phyloP scores from a whole-genome alignment of 2,113 vertebrate genomes.

The Acrocephalus arundinaceus region DNA sequence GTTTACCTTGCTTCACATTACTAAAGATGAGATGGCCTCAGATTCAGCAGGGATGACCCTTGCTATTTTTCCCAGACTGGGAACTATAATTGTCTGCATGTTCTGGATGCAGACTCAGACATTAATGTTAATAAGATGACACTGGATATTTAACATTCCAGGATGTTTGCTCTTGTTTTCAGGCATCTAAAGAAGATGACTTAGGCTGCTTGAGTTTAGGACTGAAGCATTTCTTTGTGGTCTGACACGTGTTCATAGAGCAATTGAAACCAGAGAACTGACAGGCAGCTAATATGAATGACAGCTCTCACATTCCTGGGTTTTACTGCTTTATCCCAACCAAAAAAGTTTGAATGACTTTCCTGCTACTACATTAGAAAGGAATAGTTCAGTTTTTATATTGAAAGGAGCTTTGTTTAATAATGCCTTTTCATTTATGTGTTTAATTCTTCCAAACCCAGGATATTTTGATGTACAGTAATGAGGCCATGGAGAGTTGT shows the following conservation, averaged over 20 bases:
- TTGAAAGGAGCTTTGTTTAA: not conserved
- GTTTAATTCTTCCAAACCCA: not conserved
- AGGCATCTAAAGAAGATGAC: not conserved
- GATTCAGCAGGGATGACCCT: not conserved
- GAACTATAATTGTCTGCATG: not conserved
- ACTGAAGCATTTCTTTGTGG: not conserved
- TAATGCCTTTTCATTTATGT: not conserved
- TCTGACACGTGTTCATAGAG: not conserved
- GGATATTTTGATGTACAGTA: not conserved
- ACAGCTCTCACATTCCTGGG: not conserved
- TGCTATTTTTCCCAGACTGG: not conserved
- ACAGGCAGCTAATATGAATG: not conserved
- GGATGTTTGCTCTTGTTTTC: not conserved
- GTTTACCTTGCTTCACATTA: not conserved
- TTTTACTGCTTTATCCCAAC: not conserved
- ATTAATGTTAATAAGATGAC: not conserved
- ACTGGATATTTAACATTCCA: not conserved
- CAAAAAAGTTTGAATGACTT: not conserved
- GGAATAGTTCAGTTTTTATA: not conserved
- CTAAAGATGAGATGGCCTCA: not conserved
- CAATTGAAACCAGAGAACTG: not conserved
- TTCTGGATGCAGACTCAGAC: not conserved
- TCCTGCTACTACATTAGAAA: not conserved
- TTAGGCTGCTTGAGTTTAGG: not conserved
- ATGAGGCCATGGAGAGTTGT: not conserved